phyloP scores from a whole-genome alignment of 2,113 vertebrate genomes.

The Dermatemys mawii region DNA sequence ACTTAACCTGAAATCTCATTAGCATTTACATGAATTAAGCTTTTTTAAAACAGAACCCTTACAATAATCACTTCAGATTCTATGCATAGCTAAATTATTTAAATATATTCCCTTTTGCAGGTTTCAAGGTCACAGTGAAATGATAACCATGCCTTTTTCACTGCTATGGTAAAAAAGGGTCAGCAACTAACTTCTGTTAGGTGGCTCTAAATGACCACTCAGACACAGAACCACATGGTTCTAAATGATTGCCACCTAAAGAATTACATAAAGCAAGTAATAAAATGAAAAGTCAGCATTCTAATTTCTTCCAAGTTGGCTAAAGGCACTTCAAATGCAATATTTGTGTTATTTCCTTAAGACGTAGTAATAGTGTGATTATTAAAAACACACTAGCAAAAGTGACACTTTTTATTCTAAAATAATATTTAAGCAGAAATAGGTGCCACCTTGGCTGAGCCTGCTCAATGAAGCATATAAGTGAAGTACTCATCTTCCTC shows the following conservation, averaged over 20 bases:
- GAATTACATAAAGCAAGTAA: not conserved
- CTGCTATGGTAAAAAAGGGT: not conserved
- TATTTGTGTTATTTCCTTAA: not conserved
- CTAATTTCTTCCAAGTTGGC: not conserved
- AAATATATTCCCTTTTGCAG: constrained; percentile 43
- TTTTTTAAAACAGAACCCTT: not conserved
- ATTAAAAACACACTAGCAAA: not conserved
- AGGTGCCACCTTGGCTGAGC: constrained; percentile 55
- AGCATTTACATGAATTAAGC: constrained; percentile 18
- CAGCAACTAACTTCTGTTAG: not conserved
- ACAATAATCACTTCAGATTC: constrained; percentile 2
- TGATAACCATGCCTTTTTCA: not conserved
- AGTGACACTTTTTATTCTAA: not conserved
- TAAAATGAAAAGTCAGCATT: not conserved
- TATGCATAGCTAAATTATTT: constrained; percentile 47
- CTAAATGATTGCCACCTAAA: not conserved
- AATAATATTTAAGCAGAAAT: not conserved
- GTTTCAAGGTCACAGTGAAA: constrained; percentile 55
- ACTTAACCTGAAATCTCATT: not conserved
- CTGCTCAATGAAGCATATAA: constrained; percentile 42
- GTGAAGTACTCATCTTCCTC: constrained; percentile 44
- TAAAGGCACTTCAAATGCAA: constrained; percentile 23
- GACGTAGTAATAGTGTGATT: not conserved
- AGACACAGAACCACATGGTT: not conserved
- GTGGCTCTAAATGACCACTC: not conserved